Conservation (phyloP, 2,888 invertebrate genomes). For the Rhingia rostrata region DNA sequence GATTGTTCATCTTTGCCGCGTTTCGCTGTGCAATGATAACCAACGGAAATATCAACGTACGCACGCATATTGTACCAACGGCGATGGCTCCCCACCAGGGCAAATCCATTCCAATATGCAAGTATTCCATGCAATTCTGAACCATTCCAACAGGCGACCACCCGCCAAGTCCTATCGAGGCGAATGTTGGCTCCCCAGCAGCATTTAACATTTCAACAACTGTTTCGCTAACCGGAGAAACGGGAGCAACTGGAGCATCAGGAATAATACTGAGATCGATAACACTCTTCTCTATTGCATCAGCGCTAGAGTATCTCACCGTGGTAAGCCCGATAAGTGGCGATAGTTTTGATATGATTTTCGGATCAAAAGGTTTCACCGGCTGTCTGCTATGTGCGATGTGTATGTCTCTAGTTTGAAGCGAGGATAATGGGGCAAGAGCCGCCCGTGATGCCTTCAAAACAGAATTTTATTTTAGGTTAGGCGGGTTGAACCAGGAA, state of each 20-base stretch:
- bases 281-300: conserved; percentile 72
- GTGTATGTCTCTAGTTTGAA: conserved; percentile 77
- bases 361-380: conserved; percentile 28
- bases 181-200: conserved; percentile 89
- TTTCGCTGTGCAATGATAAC: conserved; percentile 92
- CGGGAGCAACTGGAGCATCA: conserved; percentile 78
- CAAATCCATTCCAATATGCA: conserved; percentile 91
- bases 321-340: conserved; percentile 58
- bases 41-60: conserved; percentile 91
- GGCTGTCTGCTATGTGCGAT: conserved; percentile 64
- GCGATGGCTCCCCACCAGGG: conserved; percentile 98
- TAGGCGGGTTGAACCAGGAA: conserved; percentile 16
- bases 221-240: conserved; percentile 53
- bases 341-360: conserved; percentile 33
- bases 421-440: conserved; percentile 38
- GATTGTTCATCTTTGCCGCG: conserved; percentile 91
- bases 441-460: conserved; percentile 41
- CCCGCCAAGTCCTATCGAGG: conserved; percentile 92
- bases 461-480: conserved; percentile 54
- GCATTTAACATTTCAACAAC: conserved; percentile 73
- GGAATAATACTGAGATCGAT: conserved; percentile 79
- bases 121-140: conserved; percentile 90
- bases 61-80: conserved; percentile 90
- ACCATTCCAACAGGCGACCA: conserved; percentile 92
- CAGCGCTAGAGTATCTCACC: conserved; percentile 78